Base-by-base conservation (phyloP, 2,113 vertebrate species). In the Rhipidura dahli region DNA sequence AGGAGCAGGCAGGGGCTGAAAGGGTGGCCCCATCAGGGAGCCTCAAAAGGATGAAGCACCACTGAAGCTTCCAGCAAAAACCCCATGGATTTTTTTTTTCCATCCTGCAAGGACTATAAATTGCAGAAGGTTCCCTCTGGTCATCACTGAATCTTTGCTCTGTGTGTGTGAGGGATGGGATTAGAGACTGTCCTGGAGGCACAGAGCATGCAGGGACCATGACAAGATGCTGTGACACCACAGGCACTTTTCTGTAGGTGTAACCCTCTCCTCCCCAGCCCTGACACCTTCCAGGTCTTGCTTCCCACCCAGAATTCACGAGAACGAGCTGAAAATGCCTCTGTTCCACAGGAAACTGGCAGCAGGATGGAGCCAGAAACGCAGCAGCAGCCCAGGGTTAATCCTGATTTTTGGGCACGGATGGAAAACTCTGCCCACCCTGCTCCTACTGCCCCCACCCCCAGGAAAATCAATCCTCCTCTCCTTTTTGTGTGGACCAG, bases 401-500 rank as follows among this genome's bases (percentile, higher is more conserved):
- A 56, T 12, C 16, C 73, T 61, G 53, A 11, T 70, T 75, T 89
- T 89, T 10, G 75, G 71, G 39, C 15, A 39, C 0, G 37, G 53
- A 56, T 27, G 44, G 53, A 66, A 30, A 70, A 63, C 33, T 70
- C 19, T 7, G 14, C 64, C 15, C 37, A 31, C 53, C 44, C 90
- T 70, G 44, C 33, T 66, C 28, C 35, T n/a, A 18, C 44, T 83
- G 18, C 45, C 42, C 31, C 66, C 64, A n/a, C 14, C 27, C 35
- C 59, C 68, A 37, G 60, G 13, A 83, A 91, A 71, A 65, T 35
- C 73, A 50, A 77, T 94, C 86, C 69, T 96, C 23, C 78, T 83
- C 45, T 75, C 49, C 50, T 81, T 95, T 94, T 93, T 76, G 91
- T 77, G 94, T 96, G 96, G 96, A 97, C 51, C 85, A 90, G 92